phyloP scores from a whole-genome alignment of 2,113 vertebrate genomes.

The Tiliqua scincoides region DNA sequence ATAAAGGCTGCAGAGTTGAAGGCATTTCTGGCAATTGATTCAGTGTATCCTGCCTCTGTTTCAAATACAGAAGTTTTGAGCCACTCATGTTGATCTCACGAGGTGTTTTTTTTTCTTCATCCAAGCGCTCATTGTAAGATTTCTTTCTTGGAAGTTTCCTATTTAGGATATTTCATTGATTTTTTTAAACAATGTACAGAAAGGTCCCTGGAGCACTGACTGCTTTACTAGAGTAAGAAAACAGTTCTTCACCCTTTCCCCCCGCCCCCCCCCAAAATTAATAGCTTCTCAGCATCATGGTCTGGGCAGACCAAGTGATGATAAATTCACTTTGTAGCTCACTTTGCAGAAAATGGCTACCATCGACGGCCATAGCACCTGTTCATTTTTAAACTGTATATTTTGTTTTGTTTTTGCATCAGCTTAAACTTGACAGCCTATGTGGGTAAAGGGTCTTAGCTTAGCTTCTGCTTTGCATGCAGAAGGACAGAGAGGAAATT shows the following conservation, averaged over 20 bases:
- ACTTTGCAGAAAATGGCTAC: background rate
- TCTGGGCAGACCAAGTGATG: background rate
- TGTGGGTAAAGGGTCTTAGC: too few species aligned
- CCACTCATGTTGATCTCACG: background rate
- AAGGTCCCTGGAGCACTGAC: background rate
- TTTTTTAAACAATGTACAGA: constrained; percentile 2
- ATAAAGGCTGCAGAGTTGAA: background rate
- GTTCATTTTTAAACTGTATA: background rate
- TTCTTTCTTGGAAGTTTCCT: background rate
- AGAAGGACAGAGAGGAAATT: too few species aligned
- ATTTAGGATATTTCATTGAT: constrained; percentile 7
- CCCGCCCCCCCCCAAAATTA: background rate
- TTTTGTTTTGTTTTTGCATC: background rate
- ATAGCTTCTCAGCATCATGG: constrained; percentile 2
- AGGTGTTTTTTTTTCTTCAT: too few species aligned
- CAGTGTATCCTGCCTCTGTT: background rate
- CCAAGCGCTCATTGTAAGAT: background rate
- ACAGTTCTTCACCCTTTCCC: background rate
- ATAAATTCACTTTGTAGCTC: background rate
- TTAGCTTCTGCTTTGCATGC: too few species aligned
- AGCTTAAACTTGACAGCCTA: too few species aligned
- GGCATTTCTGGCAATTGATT: background rate
- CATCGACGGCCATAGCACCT: background rate
- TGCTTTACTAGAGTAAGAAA: constrained; percentile 4
- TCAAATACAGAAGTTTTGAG: background rate